Evolutionary conservation across 1,140 invertebrate species (phyloP).

Genomic region (Cydia fagiglandana): DNA sequence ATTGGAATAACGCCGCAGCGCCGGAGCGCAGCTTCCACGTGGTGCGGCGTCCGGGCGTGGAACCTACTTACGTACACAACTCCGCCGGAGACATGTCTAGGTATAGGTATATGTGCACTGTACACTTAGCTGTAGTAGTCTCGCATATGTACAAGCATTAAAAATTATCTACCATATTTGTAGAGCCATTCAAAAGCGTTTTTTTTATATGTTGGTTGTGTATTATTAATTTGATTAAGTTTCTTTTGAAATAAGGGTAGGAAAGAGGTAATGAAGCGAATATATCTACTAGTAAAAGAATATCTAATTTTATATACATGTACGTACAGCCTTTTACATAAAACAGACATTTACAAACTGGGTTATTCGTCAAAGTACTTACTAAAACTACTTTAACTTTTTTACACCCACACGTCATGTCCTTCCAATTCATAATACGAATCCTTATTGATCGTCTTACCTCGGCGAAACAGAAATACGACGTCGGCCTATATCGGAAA

Average conservation of each 20-base stretch:
- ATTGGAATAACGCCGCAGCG: not conserved
- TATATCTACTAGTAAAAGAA: too few relatives aligned
- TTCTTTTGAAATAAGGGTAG: too few relatives aligned
- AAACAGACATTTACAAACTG: not conserved
- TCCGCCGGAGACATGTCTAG: not conserved
- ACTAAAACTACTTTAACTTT: constrained; percentile 36
- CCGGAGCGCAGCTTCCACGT: not conserved
- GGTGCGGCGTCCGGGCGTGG: not conserved
- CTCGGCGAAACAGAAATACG: constrained; percentile 31
- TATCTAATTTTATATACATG: too few relatives aligned
- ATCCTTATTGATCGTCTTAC: constrained; percentile 47
- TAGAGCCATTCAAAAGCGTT: too few relatives aligned
- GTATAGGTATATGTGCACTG: not conserved
- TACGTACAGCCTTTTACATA: not conserved
- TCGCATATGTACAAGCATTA: too few relatives aligned
- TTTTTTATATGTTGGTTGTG: too few relatives aligned
- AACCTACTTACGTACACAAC: constrained; percentile 3
- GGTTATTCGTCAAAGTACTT: not conserved
- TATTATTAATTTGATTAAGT: too few relatives aligned
- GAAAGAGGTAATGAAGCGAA: too few relatives aligned
- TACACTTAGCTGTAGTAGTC: not conserved
- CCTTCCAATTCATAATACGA: constrained; percentile 44
- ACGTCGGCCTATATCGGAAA: constrained; percentile 32
- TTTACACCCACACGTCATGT: constrained; percentile 25
- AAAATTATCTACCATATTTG: too few relatives aligned